Evolutionary conservation across 2,888 invertebrate species (phyloP), one percentile per base, ranked within the genome.

Genomic region (Acleris sparsana): DNA sequence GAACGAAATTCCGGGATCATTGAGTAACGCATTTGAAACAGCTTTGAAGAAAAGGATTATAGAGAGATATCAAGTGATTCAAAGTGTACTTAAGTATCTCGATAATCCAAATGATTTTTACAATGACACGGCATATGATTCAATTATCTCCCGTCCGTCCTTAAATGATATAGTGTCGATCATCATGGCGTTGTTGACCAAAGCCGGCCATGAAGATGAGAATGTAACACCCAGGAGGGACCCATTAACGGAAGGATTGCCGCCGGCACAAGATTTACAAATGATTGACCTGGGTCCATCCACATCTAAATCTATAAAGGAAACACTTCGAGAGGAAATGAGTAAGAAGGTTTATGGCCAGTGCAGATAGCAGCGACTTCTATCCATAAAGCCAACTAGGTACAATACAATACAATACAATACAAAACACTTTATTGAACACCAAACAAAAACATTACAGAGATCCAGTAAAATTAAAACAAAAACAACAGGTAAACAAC

Each of bases 11-110:
- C 13, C 16, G 2, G 43, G 20, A 29, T 20, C 18, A 17, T 55
- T 55, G 16, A 55, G 55, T 43, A 13, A 4, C 5, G 17, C 56
- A 11, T 56, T 56, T 22, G 22, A 18, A 39, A 18, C 17, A 6
- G 13, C 55, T 20, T 16, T 22, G 16, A 44, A 20, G 18, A 56
- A 56, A 44, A 5, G 56, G 22, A 56, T 56, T 7, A 33, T 44
- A 20, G 56, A 56, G 16, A 20, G 56, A 44, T 56, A 44, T n/a
- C 22, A 22, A 44, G 22, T 44, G 13, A 56, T 56, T 44, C 56
- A 56, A 44, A 1, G 56, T 16, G 56, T 56, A 44, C 22, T 22
- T 22, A 22, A 22, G 22, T 22, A 22, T 22, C 22, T 22, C 9
- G 43, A 43, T 43, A 43, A 43, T 43, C 43, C 43, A 16, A 16